Evolutionary conservation across 2,113 vertebrate genomes (phyloP).

Genomic region (Sinocyclocheilus grahami): DNA sequence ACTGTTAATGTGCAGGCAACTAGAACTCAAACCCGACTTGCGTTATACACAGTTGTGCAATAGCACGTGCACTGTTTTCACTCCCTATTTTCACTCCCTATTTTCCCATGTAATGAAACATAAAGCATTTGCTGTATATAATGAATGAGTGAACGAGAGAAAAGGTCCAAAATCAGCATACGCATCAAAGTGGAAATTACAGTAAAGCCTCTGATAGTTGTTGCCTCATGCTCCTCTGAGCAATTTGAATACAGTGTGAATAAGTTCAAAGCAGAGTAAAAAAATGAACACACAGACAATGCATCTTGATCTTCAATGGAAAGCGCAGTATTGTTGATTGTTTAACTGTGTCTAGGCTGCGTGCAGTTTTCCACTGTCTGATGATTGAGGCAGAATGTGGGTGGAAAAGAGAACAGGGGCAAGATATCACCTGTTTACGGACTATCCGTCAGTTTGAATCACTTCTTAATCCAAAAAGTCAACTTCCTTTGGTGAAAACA

Average conservation of each 20-base stretch:
- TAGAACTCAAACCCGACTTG: background rate
- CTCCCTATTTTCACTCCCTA: background rate
- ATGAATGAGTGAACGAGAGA: background rate
- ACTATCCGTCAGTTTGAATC: background rate
- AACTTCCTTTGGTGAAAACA: background rate
- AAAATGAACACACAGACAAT: background rate
- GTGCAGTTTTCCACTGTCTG: background rate
- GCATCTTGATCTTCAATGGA: background rate
- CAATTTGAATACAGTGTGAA: background rate
- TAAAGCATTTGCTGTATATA: background rate
- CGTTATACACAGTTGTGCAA: background rate
- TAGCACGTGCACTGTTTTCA: background rate
- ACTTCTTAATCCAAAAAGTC: background rate
- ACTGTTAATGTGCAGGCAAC: background rate
- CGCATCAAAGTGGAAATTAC: background rate
- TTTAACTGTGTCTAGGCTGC: too few relatives aligned
- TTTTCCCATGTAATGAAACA: background rate
- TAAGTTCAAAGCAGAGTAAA: background rate
- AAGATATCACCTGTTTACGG: background rate
- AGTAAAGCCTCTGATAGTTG: background rate
- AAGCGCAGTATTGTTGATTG: background rate
- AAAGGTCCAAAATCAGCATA: background rate
- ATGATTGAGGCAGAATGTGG: background rate
- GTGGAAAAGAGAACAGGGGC: background rate
- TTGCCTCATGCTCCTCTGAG: background rate